These are phyloP conservation scores for Drosophila austrosaltans DNA, from an alignment of 2,888 invertebrate species.

Conservation along the genomic window DNA sequence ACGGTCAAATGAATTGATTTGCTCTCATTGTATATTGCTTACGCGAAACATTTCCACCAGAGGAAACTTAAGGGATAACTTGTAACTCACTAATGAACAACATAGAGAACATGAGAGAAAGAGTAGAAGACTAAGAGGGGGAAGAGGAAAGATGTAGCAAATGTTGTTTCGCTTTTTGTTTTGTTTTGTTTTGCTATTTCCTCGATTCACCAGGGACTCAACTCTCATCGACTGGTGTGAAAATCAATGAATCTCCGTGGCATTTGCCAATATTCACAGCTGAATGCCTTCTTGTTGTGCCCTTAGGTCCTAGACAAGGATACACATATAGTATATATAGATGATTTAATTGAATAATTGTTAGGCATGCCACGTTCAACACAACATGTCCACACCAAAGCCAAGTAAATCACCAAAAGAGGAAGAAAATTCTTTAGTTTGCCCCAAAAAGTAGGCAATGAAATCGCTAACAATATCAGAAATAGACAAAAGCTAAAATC, in stretches of 20 bases:
- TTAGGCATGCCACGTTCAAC: slow-evolving; percentile 78
- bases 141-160: slow-evolving; percentile 4
- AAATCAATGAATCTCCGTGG: slow-evolving; percentile 61
- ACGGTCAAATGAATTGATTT: slow-evolving; percentile 69
- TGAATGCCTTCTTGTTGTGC: slow-evolving; percentile 62
- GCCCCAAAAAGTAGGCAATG: slow-evolving; percentile 51
- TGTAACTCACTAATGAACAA: slow-evolving; percentile 61
- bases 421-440: background rate
- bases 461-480: slow-evolving; percentile 6
- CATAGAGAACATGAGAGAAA: background rate
- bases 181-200: slow-evolving; percentile 18
- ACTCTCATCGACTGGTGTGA: slow-evolving; percentile 58
- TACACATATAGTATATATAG: slow-evolving; percentile 58
- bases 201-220: slow-evolving; percentile 29
- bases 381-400: slow-evolving; percentile 46
- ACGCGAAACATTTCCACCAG: slow-evolving; percentile 32
- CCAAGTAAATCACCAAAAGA: slow-evolving; percentile 34
- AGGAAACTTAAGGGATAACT: slow-evolving; percentile 42
- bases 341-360: slow-evolving; percentile 83
- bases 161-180: slow-evolving; percentile 23
- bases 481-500: slow-evolving; percentile 25
- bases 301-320: slow-evolving; percentile 47
- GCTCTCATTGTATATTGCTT: slow-evolving; percentile 47
- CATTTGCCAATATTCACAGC: slow-evolving; percentile 42
- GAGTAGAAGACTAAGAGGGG: background rate